Conservation (phyloP, 2,113 vertebrate species). For the Ceyx margarethae region DNA sequence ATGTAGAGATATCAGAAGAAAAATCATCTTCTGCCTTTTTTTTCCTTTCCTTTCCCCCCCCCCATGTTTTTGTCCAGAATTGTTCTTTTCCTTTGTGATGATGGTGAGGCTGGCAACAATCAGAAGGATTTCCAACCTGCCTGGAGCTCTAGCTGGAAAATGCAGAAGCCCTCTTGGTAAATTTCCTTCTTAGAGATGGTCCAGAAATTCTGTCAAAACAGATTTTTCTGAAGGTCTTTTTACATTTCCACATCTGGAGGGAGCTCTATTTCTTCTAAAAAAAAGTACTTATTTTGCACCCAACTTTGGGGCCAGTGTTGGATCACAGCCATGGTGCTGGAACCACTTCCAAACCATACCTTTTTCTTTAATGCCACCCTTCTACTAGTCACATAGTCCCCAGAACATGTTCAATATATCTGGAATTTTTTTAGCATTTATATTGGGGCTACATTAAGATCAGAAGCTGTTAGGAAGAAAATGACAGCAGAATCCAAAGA, state of each 20-base stretch:
- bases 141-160: neutral
- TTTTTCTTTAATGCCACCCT: neutral
- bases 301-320: neutral
- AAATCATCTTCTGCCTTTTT: neutral
- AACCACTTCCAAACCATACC: neutral
- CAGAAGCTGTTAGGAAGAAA: neutral
- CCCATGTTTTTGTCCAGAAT: neutral
- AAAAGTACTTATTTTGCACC: neutral
- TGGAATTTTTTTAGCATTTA: neutral
- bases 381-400: neutral
- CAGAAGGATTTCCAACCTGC: neutral
- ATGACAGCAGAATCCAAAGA: neutral
- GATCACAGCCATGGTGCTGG: neutral
- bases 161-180: neutral
- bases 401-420: neutral
- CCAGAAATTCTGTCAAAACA: neutral
- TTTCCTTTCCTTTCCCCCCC: too few species aligned
- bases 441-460: neutral
- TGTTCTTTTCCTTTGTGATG: neutral
- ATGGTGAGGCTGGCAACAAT: neutral
- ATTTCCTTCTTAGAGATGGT: neutral
- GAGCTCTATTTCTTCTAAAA: neutral
- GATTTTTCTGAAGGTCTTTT: slow-evolving; percentile 5
- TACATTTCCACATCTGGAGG: neutral
- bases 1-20: neutral